A percentile compares a stretch with the other conserved stretches of the same genome.
Conservation (phyloP, 2,797 vertebrate species). For the Silurus aristotelis region DNA sequence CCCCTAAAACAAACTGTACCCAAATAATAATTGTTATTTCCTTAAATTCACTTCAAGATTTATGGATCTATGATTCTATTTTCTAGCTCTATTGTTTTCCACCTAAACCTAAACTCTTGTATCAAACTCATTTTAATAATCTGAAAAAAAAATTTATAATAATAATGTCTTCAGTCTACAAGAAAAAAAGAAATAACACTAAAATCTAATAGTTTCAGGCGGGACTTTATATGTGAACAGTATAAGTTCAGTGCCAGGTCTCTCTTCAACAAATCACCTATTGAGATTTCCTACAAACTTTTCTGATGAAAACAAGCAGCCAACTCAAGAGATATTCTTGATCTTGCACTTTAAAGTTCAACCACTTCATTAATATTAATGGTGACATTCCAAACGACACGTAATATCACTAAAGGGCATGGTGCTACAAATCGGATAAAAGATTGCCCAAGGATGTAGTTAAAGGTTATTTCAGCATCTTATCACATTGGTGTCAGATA, state of each 20-base stretch:
- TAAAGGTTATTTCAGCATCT: background rate
- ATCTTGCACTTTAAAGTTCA: conserved; percentile 4
- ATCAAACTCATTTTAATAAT: too few species aligned
- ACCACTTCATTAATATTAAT: conserved; percentile 34
- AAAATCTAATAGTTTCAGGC: too few species aligned
- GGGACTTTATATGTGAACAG: too few species aligned
- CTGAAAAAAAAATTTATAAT: too few species aligned
- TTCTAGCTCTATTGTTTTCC: too few species aligned
- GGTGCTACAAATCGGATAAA: conserved; percentile 19
- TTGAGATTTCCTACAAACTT: background rate
- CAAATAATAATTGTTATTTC: too few species aligned
- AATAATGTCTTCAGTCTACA: too few species aligned
- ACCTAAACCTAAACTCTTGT: too few species aligned
- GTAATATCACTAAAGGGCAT: conserved; percentile 16
- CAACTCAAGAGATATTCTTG: conserved; percentile 1
- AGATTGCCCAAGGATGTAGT: background rate
- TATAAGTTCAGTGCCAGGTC: background rate
- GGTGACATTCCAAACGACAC: conserved; percentile 1
- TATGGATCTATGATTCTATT: too few species aligned
- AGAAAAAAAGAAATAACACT: too few species aligned
- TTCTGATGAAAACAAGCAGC: background rate
- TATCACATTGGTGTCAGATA: background rate
- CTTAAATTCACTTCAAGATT: too few species aligned
- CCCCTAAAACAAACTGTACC: too few species aligned
- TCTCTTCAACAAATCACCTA: background rate